Evolutionary conservation across 2,113 vertebrate species (phyloP).

Genomic region (Channa maculata): DNA sequence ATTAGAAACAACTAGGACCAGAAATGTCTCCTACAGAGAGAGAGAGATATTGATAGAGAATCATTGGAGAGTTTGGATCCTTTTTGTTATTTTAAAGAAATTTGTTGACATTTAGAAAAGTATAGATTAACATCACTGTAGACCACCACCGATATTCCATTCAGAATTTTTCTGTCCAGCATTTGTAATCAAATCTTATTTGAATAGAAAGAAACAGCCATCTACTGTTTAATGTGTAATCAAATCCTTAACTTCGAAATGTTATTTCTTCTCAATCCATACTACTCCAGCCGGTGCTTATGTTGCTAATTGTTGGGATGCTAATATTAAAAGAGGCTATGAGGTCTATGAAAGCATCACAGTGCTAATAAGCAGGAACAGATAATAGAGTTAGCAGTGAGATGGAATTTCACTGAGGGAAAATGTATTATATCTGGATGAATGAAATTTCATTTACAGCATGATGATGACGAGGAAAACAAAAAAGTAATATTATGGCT

Average conservation of each 20-base stretch:
- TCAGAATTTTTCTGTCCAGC: too few species aligned
- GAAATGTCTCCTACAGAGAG: too few species aligned
- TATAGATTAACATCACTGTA: too few species aligned
- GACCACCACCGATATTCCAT: too few species aligned
- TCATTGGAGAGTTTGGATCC: too few species aligned
- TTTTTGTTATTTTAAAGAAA: too few species aligned
- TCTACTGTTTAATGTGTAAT: neutral
- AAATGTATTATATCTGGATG: too few species aligned
- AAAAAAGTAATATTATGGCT: slow-evolving; percentile 43
- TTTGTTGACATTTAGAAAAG: too few species aligned
- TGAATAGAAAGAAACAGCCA: neutral
- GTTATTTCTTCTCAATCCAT: neutral
- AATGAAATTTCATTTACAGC: slow-evolving; percentile 22
- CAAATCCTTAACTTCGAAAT: neutral
- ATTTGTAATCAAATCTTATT: neutral
- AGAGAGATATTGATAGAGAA: too few species aligned
- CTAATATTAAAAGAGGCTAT: slow-evolving; percentile 37
- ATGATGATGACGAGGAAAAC: slow-evolving; percentile 27
- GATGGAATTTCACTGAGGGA: slow-evolving; percentile 9
- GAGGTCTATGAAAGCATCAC: slow-evolving; percentile 4
- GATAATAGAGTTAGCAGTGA: slow-evolving; percentile 38
- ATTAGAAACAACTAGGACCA: too few species aligned
- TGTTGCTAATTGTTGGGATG: neutral
- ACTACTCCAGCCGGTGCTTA: neutral
- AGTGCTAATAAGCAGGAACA: slow-evolving; percentile 34